Percentiles rank a stretch among this genome's conserved stretches.
Conservation (phyloP, 2,888 invertebrate species). For the Notodonta ziczac region DNA sequence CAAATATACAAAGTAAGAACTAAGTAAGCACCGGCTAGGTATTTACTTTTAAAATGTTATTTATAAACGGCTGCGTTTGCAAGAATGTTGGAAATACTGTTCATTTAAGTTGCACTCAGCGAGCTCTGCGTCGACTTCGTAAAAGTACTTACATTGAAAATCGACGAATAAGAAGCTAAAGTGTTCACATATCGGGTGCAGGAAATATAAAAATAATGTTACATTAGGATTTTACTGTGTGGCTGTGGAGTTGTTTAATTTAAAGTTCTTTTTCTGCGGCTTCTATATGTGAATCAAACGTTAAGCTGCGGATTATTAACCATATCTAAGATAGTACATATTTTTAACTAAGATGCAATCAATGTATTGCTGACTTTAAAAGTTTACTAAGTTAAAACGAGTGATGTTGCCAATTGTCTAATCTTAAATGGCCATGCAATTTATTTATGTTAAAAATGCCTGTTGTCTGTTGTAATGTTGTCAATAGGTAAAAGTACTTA, state of each 20-base stretch:
- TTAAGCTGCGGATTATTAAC: background rate
- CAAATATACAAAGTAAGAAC: conserved; percentile 10
- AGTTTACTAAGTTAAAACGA: too few relatives aligned
- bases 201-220: conserved; percentile 24
- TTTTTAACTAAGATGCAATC: too few relatives aligned
- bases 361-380: too few relatives aligned
- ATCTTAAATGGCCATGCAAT: too few relatives aligned
- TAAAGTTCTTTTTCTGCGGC: background rate
- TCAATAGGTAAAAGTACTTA: background rate
- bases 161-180: conserved; percentile 16
- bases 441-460: too few relatives aligned
- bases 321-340: too few relatives aligned
- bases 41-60: background rate
- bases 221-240: conserved; percentile 14
- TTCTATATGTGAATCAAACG: background rate
- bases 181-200: conserved; percentile 20
- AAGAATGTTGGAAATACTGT: background rate
- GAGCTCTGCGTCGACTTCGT: background rate
- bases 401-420: too few relatives aligned
- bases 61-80: conserved; percentile 1
- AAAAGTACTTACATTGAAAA: conserved; percentile 14
- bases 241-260: conserved; percentile 21
- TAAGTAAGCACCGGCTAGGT: background rate
- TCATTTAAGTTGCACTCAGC: background rate
- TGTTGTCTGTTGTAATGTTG: too few relatives aligned